Evolutionary conservation across 2,888 invertebrate species (phyloP).

Genomic region (Nezara viridula): DNA sequence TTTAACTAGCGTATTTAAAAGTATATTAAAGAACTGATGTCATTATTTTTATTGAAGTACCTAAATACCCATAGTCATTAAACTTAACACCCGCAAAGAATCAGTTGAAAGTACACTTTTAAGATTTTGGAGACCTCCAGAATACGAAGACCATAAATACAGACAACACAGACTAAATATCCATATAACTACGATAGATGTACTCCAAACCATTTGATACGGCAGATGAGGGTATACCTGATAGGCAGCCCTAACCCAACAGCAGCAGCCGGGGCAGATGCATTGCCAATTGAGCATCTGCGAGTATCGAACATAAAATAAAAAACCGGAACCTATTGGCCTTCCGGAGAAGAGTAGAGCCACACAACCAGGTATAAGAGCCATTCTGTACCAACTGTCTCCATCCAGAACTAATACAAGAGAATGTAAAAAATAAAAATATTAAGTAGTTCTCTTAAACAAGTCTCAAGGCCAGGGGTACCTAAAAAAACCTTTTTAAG

Average conservation of each 20-base stretch:
- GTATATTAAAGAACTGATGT: background rate
- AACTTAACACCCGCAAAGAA: background rate
- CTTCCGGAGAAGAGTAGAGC: background rate
- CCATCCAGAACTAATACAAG: background rate
- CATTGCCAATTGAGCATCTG: constrained; percentile 1
- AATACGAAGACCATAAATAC: background rate
- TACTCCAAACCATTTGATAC: background rate
- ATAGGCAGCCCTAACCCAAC: background rate
- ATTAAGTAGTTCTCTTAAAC: too few species aligned
- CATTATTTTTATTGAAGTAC: too few species aligned
- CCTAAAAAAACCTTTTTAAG: too few species aligned
- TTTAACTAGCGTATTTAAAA: background rate
- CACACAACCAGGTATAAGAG: background rate
- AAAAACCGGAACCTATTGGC: constrained; percentile 24
- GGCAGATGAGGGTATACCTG: background rate
- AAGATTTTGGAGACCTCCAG: background rate
- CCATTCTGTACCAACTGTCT: background rate
- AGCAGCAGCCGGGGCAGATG: background rate
- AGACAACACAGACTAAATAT: background rate
- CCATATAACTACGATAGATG: background rate
- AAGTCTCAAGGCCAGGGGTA: too few species aligned
- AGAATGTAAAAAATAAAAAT: too few species aligned
- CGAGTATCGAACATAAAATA: background rate
- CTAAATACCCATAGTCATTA: too few species aligned
- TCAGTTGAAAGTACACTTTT: background rate